phyloP scores from a whole-genome alignment of 1,140 invertebrate genomes.

The Heliothis virescens region DNA sequence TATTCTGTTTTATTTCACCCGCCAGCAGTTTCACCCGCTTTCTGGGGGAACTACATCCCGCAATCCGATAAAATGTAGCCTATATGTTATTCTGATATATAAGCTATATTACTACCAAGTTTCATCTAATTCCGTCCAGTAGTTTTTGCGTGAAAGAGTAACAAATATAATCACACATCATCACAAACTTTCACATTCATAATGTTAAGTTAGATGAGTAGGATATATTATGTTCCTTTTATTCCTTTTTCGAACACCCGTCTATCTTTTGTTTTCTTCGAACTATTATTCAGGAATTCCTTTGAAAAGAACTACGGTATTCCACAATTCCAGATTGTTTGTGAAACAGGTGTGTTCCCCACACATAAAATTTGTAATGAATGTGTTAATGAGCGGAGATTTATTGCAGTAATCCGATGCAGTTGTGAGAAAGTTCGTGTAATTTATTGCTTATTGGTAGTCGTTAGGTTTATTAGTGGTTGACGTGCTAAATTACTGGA shows the following conservation, averaged over 20 bases:
- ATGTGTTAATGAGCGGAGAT: slow-evolving; percentile 27
- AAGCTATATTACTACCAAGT: no score
- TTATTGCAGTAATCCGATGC: slow-evolving; percentile 19
- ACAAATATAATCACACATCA: no score
- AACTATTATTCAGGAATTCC: slow-evolving; percentile 17
- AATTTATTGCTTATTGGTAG: slow-evolving; percentile 5
- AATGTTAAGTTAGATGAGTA: no score
- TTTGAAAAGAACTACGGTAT: slow-evolving; percentile 12
- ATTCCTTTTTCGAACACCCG: not conserved
- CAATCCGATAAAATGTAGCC: not conserved
- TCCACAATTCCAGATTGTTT: not conserved
- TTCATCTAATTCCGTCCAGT: no score
- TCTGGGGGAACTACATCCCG: no score
- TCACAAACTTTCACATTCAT: not conserved
- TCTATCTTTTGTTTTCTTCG: slow-evolving; percentile 9
- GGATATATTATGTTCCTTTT: not conserved
- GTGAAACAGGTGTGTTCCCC: not conserved
- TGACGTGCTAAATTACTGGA: not conserved
- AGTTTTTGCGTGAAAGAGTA: no score
- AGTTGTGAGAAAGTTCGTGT: not conserved
- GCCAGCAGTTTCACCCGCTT: no score
- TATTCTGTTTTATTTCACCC: no score
- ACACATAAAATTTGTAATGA: not conserved
- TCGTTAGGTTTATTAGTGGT: not conserved
- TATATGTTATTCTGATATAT: no score